Percentiles rank a stretch among this genome's conserved stretches.
Conservation (phyloP, 2,113 vertebrate genomes). For the Leptosomus discolor region DNA sequence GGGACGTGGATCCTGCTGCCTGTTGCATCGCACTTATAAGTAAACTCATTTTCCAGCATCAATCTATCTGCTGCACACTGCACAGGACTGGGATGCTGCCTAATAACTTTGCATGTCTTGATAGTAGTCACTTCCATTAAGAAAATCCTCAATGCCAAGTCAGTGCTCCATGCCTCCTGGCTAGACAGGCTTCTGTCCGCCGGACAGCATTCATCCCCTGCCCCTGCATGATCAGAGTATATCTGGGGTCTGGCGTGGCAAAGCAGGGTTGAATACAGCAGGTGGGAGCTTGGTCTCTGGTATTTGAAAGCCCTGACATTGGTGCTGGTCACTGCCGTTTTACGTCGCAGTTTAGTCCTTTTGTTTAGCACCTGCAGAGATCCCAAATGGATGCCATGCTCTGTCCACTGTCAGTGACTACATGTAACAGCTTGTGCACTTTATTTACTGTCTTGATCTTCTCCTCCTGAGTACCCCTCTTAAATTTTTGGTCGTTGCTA, state of each 20-base stretch:
- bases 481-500: not conserved
- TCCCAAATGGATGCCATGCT: accelerated
- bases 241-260: not conserved
- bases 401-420: not conserved
- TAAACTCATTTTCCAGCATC: not conserved
- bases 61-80: not conserved
- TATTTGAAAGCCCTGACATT: not conserved
- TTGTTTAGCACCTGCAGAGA: not conserved
- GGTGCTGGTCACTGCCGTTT: not conserved
- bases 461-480: not conserved
- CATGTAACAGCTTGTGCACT: not conserved
- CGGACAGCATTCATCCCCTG: not conserved
- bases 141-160: not conserved
- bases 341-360: not conserved
- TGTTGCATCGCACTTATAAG: not conserved
- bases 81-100: not conserved
- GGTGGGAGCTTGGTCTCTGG: not conserved
- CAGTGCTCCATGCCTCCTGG: not conserved
- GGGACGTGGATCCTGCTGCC: not conserved
- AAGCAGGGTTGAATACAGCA: not conserved
- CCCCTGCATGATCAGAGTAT: accelerated
- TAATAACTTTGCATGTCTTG: not conserved
- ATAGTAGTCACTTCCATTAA: not conserved
- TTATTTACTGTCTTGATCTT: not conserved
- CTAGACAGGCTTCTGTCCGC: not conserved